phyloP scores from a whole-genome alignment of 2,888 invertebrate genomes.

The Palloptera scutellata region DNA sequence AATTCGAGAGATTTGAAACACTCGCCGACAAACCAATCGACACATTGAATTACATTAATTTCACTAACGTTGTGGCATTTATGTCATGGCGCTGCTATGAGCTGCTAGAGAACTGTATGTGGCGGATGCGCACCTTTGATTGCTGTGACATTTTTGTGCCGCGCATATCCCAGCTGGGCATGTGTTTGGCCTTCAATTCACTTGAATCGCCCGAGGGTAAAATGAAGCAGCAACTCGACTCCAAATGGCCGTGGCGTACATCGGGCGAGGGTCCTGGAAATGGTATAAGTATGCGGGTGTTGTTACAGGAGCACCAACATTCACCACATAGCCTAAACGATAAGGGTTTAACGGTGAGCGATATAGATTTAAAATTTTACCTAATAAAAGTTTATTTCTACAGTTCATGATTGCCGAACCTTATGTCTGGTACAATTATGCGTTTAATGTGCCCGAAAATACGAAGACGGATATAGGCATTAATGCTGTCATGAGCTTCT shows the following conservation, averaged over 20 bases:
- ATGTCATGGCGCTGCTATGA: slow-evolving; percentile 63
- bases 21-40: slow-evolving; percentile 19
- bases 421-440: slow-evolving; percentile 47
- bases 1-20: slow-evolving; percentile 47
- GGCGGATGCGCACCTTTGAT: slow-evolving; percentile 57
- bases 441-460: slow-evolving; percentile 43
- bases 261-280: slow-evolving; percentile 40
- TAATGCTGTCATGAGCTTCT: slow-evolving; percentile 46
- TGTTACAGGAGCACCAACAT: slow-evolving; percentile 45
- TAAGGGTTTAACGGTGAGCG: slow-evolving; percentile 40
- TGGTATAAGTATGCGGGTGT: slow-evolving; percentile 46
- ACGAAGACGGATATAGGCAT: slow-evolving; percentile 46
- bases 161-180: slow-evolving; percentile 62
- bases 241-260: slow-evolving; percentile 43
- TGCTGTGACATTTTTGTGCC: slow-evolving; percentile 65
- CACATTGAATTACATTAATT: slow-evolving; percentile 53
- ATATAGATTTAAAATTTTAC: neutral
- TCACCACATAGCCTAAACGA: slow-evolving; percentile 38
- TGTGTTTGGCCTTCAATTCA: slow-evolving; percentile 65
- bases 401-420: slow-evolving; percentile 50
- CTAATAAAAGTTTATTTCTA: neutral
- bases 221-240: slow-evolving; percentile 38
- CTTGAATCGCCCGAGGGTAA: slow-evolving; percentile 41
- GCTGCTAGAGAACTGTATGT: slow-evolving; percentile 59
- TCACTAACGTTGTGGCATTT: slow-evolving; percentile 51